These are phyloP conservation scores for Sarcophaga variegata DNA, from an alignment of 2,888 invertebrate species.

Conservation along the genomic window DNA sequence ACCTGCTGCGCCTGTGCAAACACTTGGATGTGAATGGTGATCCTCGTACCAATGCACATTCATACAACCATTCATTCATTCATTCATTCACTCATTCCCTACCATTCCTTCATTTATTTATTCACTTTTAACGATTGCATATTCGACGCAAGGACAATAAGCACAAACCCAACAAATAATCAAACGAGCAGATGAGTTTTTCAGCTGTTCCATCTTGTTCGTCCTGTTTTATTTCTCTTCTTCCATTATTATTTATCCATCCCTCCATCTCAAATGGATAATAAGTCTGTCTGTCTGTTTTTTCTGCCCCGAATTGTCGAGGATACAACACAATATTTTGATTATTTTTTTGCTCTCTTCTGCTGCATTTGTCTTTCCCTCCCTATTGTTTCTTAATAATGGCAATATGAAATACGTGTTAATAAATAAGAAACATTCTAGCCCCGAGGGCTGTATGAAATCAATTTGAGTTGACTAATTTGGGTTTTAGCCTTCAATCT, in stretches of 20 bases:
- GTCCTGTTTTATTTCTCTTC: slow-evolving; percentile 6
- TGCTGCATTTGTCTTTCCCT: neutral
- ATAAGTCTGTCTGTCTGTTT: neutral
- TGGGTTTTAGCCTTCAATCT: slow-evolving; percentile 47
- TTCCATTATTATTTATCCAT: neutral
- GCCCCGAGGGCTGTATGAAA: slow-evolving; percentile 11
- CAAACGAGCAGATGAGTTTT: slow-evolving; percentile 66
- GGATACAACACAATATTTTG: slow-evolving; percentile 48
- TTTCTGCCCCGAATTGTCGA: slow-evolving; percentile 5
- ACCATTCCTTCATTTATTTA: slow-evolving; percentile 23
- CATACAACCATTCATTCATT: neutral
- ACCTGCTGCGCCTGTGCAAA: slow-evolving; percentile 69
- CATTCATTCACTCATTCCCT: neutral
- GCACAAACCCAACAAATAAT: slow-evolving; percentile 62
- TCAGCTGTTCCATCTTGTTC: slow-evolving; percentile 59
- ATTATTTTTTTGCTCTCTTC: slow-evolving; percentile 41
- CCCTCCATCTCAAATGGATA: neutral
- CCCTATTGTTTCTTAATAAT: too few relatives aligned
- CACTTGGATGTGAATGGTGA: slow-evolving; percentile 58
- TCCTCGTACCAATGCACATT: slow-evolving; percentile 49
- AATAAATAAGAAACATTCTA: too few relatives aligned
- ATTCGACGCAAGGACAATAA: slow-evolving; percentile 57
- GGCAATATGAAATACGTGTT: too few relatives aligned
- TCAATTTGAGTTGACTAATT: slow-evolving; percentile 31
- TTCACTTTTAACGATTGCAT: slow-evolving; percentile 53